Percentiles rank a stretch among this genome's conserved stretches.
These are phyloP conservation scores for Leptopilina boulardi DNA, from an alignment of 1,140 invertebrate genomes.

Conservation along the genomic window DNA sequence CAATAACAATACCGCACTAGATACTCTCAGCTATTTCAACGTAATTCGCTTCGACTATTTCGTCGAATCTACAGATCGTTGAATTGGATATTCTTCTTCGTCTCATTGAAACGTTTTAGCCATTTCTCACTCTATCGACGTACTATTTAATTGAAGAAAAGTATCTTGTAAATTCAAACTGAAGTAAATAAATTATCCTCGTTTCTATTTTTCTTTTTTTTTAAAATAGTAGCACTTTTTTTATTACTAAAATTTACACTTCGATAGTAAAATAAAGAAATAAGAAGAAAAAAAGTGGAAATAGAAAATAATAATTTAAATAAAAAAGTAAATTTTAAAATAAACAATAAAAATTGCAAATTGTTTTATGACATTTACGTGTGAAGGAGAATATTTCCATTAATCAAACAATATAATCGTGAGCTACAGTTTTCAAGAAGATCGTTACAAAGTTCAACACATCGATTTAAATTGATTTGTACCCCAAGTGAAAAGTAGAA, in stretches of 20 bases:
- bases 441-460: conserved; percentile 19
- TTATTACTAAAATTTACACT: no score
- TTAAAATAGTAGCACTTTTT: no score
- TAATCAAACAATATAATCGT: conserved; percentile 24
- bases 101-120: background rate
- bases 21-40: background rate
- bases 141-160: background rate
- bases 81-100: conserved; percentile 9
- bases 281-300: no score
- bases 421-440: background rate
- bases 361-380: background rate
- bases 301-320: background rate
- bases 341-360: background rate
- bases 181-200: background rate
- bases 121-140: background rate
- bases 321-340: background rate
- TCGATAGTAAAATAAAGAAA: no score
- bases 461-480: conserved; percentile 31
- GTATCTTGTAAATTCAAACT: background rate
- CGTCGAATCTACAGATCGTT: conserved; percentile 5
- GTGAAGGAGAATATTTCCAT: conserved; percentile 2
- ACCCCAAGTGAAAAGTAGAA: conserved; percentile 14
- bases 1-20: conserved; percentile 1
- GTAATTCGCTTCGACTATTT: background rate
- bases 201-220: background rate